These are phyloP conservation scores for Falcaria lacertinaria DNA, from an alignment of 2,888 invertebrate species.

Conservation along the genomic window DNA sequence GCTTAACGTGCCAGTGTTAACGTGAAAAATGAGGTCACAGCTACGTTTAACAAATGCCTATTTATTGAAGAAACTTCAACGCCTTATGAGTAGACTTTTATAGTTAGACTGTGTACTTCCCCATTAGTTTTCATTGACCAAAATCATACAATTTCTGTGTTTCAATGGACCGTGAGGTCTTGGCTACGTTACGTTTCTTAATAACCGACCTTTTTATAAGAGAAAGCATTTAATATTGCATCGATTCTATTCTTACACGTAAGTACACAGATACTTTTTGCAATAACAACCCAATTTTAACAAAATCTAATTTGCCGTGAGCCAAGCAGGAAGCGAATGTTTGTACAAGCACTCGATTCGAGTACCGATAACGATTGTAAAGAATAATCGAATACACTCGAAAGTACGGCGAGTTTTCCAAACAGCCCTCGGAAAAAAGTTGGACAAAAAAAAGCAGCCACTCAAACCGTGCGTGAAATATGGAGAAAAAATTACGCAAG, in stretches of 20 bases:
- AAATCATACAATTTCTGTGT: not conserved
- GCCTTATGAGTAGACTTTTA: conserved; percentile 2
- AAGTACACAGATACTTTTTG: conserved; percentile 8
- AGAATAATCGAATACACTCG: conserved; percentile 42
- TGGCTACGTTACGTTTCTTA: not conserved
- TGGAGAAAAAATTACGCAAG: conserved; percentile 70
- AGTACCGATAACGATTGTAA: conserved; percentile 34
- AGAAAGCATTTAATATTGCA: too few relatives aligned
- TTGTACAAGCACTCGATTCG: conserved; percentile 49
- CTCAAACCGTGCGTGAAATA: conserved; percentile 73
- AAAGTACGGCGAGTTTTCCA: conserved; percentile 41
- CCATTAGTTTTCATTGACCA: not conserved
- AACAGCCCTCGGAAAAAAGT: conserved; percentile 45
- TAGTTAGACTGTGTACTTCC: not conserved
- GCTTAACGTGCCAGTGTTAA: conserved; percentile 55
- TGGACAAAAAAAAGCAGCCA: conserved; percentile 46
- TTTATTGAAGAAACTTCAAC: conserved; percentile 24
- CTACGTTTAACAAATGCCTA: conserved; percentile 24
- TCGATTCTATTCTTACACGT: too few relatives aligned
- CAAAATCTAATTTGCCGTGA: conserved; percentile 30
- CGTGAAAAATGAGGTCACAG: conserved; percentile 53
- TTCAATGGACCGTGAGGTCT: too few relatives aligned
- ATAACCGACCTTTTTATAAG: conserved; percentile 7
- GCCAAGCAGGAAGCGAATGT: conserved; percentile 56
- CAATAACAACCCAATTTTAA: conserved; percentile 23